phyloP scores from a whole-genome alignment of 2,113 vertebrate species.

The Pygoscelis adeliae region DNA sequence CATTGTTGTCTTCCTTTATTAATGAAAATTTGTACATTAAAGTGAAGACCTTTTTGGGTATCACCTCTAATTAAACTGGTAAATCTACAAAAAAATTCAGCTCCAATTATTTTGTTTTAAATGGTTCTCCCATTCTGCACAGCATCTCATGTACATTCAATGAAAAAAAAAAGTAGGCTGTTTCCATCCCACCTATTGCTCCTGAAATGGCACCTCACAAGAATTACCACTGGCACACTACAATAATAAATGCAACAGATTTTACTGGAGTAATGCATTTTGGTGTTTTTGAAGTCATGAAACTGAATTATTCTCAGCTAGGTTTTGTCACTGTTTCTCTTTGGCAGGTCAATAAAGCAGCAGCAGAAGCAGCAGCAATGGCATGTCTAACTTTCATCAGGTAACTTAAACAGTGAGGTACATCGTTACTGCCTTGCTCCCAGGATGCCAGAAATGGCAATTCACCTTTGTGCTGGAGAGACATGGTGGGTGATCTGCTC shows the following conservation, averaged over 20 bases:
- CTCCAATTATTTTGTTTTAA: not conserved
- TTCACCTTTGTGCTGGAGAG: not conserved
- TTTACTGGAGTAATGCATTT: not conserved
- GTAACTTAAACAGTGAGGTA: not conserved
- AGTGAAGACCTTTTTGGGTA: not conserved
- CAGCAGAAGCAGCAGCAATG: not conserved
- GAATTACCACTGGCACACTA: not conserved
- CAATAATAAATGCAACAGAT: not conserved
- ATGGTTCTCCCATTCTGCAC: not conserved
- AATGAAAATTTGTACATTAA: not conserved
- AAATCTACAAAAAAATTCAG: not conserved
- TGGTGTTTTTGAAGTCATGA: not conserved
- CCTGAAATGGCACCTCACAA: not conserved
- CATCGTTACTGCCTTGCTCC: not conserved
- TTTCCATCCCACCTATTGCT: not conserved
- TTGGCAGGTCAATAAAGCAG: not conserved
- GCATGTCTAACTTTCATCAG: not conserved
- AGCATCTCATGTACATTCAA: not conserved
- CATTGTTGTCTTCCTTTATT: not conserved
- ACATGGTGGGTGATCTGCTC: not conserved
- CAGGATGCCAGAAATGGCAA: not conserved
- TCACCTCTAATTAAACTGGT: not conserved
- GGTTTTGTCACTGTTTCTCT: not conserved
- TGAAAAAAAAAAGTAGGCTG: not conserved
- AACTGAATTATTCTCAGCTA: not conserved